phyloP scores from a whole-genome alignment of 1,140 invertebrate species.

The Proctacanthus coquilletti region DNA sequence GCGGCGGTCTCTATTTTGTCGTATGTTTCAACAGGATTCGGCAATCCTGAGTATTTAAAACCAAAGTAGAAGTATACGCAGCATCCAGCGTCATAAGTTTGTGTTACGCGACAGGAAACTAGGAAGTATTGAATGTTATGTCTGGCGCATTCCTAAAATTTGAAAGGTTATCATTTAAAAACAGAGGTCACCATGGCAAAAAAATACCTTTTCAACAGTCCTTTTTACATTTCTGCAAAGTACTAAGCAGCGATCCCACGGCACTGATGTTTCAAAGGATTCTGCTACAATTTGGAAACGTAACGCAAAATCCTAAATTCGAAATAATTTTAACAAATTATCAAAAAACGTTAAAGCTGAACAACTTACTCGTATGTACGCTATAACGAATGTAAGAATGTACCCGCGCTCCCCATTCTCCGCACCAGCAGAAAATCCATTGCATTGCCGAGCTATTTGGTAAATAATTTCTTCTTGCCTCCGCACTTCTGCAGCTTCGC shows the following conservation, averaged over 20 bases:
- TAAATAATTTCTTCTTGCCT: conserved; percentile 69
- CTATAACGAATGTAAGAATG: conserved; percentile 94
- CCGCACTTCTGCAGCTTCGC: conserved; percentile 52
- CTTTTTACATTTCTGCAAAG: conserved; percentile 84
- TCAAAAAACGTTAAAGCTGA: not conserved
- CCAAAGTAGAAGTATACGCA: conserved; percentile 98
- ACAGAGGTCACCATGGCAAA: not conserved
- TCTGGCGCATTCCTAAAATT: conserved; percentile 49
- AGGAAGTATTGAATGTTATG: conserved; percentile 44
- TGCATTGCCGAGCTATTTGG: conserved; percentile 53
- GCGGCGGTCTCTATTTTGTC: conserved; percentile 71
- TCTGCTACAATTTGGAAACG: conserved; percentile 83
- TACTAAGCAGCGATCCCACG: conserved; percentile 78
- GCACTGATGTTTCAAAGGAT: conserved; percentile 96
- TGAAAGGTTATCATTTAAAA: not conserved
- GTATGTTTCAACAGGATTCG: conserved; percentile 66
- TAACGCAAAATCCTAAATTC: conserved; percentile 69
- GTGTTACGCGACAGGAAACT: conserved; percentile 77
- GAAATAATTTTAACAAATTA: conserved; percentile 9
- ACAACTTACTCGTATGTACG: conserved; percentile 76
- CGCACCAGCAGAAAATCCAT: conserved; percentile 77
- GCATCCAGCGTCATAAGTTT: conserved; percentile 90
- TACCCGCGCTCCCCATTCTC: conserved; percentile 91
- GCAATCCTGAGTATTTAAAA: conserved; percentile 57
- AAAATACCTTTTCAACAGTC: conserved; percentile 36